phyloP scores from a whole-genome alignment of 2,888 invertebrate genomes.

The Tricholauxania praeusta region DNA sequence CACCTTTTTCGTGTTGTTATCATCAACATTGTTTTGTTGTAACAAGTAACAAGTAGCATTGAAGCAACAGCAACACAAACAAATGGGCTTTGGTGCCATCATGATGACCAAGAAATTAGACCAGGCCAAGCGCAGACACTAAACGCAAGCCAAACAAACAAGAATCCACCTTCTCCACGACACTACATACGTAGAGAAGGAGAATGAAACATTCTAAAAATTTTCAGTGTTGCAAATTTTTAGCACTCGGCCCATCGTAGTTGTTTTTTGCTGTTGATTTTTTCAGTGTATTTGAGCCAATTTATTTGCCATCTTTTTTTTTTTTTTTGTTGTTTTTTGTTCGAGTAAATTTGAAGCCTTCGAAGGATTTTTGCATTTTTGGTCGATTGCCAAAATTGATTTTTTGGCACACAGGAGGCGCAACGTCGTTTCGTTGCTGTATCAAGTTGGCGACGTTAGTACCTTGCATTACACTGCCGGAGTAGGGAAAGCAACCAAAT shows the following conservation, averaged over 20 bases:
- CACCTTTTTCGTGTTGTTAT: background rate
- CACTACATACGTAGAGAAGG: too few relatives aligned
- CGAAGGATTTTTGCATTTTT: conserved; percentile 42
- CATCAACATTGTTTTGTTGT: background rate
- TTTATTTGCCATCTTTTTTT: conserved; percentile 13
- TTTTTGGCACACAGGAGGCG: conserved; percentile 48
- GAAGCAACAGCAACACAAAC: conserved; percentile 27
- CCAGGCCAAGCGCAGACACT: conserved; percentile 25
- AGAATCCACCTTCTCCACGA: too few relatives aligned
- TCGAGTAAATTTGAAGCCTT: conserved; percentile 33
- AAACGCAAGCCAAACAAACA: conserved; percentile 13
- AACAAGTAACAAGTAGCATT: background rate
- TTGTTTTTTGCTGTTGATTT: conserved; percentile 15
- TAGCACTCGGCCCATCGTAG: conserved; percentile 9
- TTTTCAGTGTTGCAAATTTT: conserved; percentile 15
- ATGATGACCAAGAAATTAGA: conserved; percentile 32
- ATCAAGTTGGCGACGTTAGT: conserved; percentile 17
- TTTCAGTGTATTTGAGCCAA: background rate
- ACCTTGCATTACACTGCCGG: conserved; percentile 7
- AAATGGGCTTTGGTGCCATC: conserved; percentile 33
- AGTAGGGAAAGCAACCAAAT: conserved; percentile 5
- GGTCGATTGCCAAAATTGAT: conserved; percentile 58
- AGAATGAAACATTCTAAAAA: background rate
- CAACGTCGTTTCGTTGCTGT: conserved; percentile 37
- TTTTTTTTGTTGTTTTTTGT: conserved; percentile 28